Conservation (phyloP, 2,113 vertebrate genomes). For the Nesoenas mayeri region DNA sequence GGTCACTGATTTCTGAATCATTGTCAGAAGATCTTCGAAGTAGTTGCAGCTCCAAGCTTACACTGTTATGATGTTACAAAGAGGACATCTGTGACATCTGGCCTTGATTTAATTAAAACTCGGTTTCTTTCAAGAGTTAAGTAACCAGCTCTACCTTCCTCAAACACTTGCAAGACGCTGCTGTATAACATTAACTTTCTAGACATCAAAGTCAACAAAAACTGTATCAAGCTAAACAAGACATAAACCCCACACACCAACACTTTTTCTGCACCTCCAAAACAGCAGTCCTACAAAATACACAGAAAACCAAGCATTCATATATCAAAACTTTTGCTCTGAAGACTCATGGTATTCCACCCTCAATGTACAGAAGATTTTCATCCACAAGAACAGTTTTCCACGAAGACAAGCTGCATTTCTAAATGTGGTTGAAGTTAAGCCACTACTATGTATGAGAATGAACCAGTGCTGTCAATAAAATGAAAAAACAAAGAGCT, state of each 20-base stretch:
- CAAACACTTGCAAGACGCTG: neutral
- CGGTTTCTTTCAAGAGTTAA: neutral
- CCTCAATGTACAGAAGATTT: neutral
- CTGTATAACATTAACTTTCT: neutral
- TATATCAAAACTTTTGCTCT: neutral
- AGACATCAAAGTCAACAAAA: neutral
- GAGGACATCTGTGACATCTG: neutral
- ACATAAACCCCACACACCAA: neutral
- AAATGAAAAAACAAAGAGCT: neutral
- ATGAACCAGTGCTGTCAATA: neutral
- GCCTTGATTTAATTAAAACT: neutral
- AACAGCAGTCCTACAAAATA: neutral
- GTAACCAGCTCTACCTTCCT: neutral
- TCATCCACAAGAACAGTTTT: neutral
- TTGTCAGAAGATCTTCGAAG: neutral
- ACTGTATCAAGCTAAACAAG: neutral
- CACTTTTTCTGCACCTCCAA: neutral
- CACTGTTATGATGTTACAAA: rapidly evolving
- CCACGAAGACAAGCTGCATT: neutral
- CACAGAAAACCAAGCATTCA: neutral
- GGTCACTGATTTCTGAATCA: neutral
- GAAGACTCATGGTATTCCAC: neutral
- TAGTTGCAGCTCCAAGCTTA: neutral
- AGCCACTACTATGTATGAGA: neutral
- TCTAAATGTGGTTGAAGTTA: neutral